Conservation (phyloP, 2,797 vertebrate genomes). For the Chelon labrosus region DNA sequence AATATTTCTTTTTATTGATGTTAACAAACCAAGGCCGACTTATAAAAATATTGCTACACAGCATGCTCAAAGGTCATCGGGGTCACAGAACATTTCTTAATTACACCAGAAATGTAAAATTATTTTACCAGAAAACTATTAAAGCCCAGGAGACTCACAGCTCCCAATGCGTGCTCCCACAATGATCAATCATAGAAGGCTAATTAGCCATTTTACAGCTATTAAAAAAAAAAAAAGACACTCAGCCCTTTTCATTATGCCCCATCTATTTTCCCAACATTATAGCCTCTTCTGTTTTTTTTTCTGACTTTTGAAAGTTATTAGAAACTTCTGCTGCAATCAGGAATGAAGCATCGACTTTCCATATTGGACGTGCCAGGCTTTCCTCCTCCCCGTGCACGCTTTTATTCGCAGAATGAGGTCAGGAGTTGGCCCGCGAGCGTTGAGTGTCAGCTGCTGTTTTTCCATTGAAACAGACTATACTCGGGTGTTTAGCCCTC, state of each 20-base stretch:
- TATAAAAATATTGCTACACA: slow-evolving; percentile 35
- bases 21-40: slow-evolving; percentile 21
- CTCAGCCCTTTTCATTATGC: slow-evolving; percentile 68
- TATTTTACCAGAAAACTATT: slow-evolving; percentile 75
- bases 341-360: slow-evolving; percentile 45
- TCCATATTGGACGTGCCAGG: slow-evolving; percentile 34
- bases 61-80: slow-evolving; percentile 49
- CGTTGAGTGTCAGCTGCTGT: slow-evolving; percentile 80
- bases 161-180: slow-evolving; percentile 56
- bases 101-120: slow-evolving; percentile 75
- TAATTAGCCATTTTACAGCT: slow-evolving; percentile 80
- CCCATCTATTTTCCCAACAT: slow-evolving; percentile 67
- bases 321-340: slow-evolving; percentile 56
- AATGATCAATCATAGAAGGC: slow-evolving; percentile 73
- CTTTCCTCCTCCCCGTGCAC: slow-evolving; percentile 34
- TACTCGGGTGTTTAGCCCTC: slow-evolving; percentile 71
- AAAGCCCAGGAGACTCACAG: slow-evolving; percentile 71
- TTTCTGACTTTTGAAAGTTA: slow-evolving; percentile 63
- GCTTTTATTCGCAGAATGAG: slow-evolving; percentile 68
- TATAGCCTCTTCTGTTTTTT: slow-evolving; percentile 39
- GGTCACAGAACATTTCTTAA: slow-evolving; percentile 62
- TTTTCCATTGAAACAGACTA: slow-evolving; percentile 79
- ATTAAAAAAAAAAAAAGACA: slow-evolving; percentile 65
- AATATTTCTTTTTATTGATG: slow-evolving; percentile 15
- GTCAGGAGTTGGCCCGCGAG: slow-evolving; percentile 72